Evolutionary conservation across 2,888 invertebrate genomes (phyloP).

Genomic region (Caenorhabditis doughertyi): DNA sequence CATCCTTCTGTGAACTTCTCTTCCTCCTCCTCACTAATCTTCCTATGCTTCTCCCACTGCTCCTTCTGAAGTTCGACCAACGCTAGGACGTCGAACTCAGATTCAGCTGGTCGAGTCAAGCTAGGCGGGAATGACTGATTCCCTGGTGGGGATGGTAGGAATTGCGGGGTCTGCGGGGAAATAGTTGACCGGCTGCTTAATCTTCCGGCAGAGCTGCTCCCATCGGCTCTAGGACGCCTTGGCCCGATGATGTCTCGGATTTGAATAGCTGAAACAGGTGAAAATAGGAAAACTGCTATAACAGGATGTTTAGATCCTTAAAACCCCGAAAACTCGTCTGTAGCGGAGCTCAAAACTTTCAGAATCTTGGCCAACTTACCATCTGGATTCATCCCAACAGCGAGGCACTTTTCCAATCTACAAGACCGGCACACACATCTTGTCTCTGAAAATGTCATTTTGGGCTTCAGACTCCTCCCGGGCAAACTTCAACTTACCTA

Average conservation of each 20-base stretch:
- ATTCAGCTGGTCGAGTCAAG: not conserved
- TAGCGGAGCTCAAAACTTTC: not conserved
- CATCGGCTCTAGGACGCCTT: not conserved
- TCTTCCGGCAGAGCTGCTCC: not conserved
- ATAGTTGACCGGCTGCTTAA: not conserved
- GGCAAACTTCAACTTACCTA: slow-evolving; percentile 16
- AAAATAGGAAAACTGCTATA: too few species aligned
- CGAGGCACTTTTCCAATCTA: slow-evolving; percentile 18
- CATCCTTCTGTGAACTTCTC: slow-evolving; percentile 5
- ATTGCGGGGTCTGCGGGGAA: not conserved
- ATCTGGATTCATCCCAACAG: slow-evolving; percentile 7
- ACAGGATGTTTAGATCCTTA: too few species aligned
- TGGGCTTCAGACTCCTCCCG: not conserved
- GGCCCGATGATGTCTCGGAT: slow-evolving; percentile 26
- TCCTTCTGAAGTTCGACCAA: not conserved
- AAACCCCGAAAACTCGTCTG: too few species aligned
- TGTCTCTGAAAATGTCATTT: slow-evolving; percentile 1
- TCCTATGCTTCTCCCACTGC: not conserved
- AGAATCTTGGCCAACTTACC: slow-evolving; percentile 4
- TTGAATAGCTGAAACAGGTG: slow-evolving; percentile 4
- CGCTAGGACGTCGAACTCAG: not conserved
- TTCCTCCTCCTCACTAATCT: not conserved
- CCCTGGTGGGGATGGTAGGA: not conserved
- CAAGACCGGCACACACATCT: slow-evolving; percentile 21
- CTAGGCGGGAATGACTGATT: not conserved